Percentiles rank a stretch among this genome's conserved stretches.
Conservation (phyloP, 30 jellyfish, hydroid and myxozoan genomes). For the Pseudorhiza aurosa region DNA sequence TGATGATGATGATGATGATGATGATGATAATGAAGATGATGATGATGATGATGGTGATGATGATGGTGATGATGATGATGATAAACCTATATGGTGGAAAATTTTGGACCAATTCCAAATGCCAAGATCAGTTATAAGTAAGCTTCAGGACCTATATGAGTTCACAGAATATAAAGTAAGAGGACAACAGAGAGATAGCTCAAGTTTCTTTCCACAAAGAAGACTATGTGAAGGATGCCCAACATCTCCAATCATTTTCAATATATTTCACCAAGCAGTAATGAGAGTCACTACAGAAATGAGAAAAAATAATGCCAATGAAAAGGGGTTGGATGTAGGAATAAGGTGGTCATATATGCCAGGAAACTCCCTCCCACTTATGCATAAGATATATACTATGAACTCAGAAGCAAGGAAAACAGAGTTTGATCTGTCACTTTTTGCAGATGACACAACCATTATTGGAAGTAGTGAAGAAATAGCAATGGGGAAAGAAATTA, state of each 20-base stretch:
- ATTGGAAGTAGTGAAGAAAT: neutral
- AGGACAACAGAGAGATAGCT: no score
- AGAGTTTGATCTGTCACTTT: neutral
- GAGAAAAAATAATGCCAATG: neutral
- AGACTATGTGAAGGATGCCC: conserved; percentile 19
- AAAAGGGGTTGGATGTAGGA: neutral
- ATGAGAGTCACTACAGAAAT: neutral
- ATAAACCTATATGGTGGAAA: neutral
- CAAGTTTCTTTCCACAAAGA: neutral
- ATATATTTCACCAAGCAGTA: neutral
- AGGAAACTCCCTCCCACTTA: neutral
- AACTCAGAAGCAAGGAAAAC: neutral
- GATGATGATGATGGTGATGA: neutral
- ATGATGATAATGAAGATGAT: neutral
- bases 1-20: neutral
- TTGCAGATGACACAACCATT: neutral
- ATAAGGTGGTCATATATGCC: neutral
- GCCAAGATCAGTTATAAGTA: no score
- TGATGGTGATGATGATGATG: neutral
- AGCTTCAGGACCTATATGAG: no score
- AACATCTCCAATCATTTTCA: neutral
- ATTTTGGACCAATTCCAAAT: no score
- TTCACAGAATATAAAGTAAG: no score
- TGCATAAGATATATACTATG: neutral
- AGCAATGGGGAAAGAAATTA: neutral